Conservation (phyloP, 2,113 vertebrate genomes). For the Seriola aureovittata region DNA sequence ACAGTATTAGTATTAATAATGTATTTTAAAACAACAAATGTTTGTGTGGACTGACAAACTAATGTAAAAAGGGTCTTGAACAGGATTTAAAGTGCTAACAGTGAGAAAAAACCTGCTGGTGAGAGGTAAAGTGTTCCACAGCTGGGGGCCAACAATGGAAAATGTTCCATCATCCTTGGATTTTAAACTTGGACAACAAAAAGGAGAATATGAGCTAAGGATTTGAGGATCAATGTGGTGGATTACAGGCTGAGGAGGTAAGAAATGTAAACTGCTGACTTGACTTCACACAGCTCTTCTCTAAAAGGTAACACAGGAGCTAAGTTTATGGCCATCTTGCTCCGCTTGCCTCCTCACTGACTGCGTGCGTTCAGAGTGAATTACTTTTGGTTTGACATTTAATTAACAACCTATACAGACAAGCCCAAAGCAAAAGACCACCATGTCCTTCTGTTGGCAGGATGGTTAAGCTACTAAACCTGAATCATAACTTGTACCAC, state of each 20-base stretch:
- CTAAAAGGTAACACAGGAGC: neutral
- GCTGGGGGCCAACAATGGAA: slow-evolving; percentile 18
- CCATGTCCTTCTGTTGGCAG: neutral
- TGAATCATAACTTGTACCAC: neutral
- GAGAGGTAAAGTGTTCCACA: slow-evolving; percentile 23
- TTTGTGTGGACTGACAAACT: neutral
- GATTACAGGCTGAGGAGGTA: neutral
- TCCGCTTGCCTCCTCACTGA: neutral
- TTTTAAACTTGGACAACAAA: slow-evolving; percentile 16
- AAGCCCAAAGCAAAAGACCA: neutral
- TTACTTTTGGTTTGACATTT: neutral
- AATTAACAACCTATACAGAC: neutral
- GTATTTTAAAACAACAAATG: neutral
- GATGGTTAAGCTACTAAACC: neutral
- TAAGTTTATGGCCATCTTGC: too few species aligned
- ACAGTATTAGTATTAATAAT: too few species aligned
- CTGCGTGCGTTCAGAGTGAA: neutral
- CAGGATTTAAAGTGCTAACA: neutral
- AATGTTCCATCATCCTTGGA: slow-evolving; percentile 15
- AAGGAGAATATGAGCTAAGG: slow-evolving; percentile 7
- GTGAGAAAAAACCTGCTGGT: neutral
- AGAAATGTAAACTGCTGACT: neutral
- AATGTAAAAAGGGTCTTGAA: neutral
- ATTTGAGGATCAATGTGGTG: neutral
- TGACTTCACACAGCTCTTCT: neutral